Conservation (phyloP, 2,797 vertebrate genomes). For the Thunnus albacares region DNA sequence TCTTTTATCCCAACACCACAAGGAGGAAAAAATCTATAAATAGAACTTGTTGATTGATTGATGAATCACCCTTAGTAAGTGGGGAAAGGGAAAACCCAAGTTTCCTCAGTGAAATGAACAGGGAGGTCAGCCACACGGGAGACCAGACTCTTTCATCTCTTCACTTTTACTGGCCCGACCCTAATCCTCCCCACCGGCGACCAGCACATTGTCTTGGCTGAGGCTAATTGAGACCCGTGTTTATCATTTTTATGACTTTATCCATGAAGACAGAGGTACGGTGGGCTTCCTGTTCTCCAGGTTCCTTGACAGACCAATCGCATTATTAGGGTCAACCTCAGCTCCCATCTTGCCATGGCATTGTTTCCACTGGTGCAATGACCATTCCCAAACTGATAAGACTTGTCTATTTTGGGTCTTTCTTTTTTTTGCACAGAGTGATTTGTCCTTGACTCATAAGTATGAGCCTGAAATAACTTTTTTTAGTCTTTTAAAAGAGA, state of each 20-base stretch:
- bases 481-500: conserved; percentile 24
- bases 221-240: conserved; percentile 82
- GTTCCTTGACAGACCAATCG: conserved; percentile 78
- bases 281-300: conserved; percentile 82
- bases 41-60: conserved; percentile 67
- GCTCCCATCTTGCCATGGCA: conserved; percentile 74
- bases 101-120: conserved; percentile 72
- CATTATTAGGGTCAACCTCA: conserved; percentile 83
- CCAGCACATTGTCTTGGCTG: conserved; percentile 77
- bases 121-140: conserved; percentile 72
- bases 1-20: conserved; percentile 35
- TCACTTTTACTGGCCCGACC: conserved; percentile 73
- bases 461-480: conserved; percentile 64
- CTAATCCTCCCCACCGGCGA: conserved; percentile 56
- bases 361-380: conserved; percentile 81
- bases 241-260: conserved; percentile 91
- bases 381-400: conserved; percentile 86
- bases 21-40: conserved; percentile 55
- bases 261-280: conserved; percentile 85
- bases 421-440: conserved; percentile 60
- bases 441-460: conserved; percentile 72
- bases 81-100: conserved; percentile 72
- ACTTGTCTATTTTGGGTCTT: conserved; percentile 77
- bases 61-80: conserved; percentile 69
- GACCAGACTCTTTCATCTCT: conserved; percentile 73